Percentiles rank a stretch among this genome's conserved stretches.
These are phyloP conservation scores for Chaenogobius annularis DNA, from an alignment of 2,113 vertebrate species.

Conservation along the genomic window DNA sequence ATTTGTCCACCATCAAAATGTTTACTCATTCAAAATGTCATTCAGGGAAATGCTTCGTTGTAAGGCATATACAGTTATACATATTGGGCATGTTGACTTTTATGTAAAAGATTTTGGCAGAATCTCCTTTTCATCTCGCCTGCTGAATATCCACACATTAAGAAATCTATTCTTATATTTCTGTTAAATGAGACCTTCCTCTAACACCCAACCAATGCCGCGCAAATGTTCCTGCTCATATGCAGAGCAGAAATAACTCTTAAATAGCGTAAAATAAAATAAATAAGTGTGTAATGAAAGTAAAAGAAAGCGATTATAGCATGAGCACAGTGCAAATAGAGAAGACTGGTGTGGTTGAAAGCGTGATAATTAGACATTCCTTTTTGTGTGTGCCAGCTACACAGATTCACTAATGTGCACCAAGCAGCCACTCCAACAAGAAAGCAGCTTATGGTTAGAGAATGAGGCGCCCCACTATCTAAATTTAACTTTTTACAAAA, in stretches of 20 bases:
- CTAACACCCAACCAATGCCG: neutral
- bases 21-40: neutral
- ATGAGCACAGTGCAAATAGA: constrained; percentile 51
- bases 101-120: constrained; percentile 34
- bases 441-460: constrained; percentile 44
- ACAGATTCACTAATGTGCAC: constrained; percentile 62
- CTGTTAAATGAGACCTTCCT: constrained; percentile 41
- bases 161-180: constrained; percentile 21
- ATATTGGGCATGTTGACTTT: constrained; percentile 1
- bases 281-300: constrained; percentile 53
- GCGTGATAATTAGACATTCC: constrained; percentile 73
- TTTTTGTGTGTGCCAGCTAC: constrained; percentile 68
- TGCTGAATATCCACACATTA: constrained; percentile 24
- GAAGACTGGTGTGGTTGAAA: constrained; percentile 57
- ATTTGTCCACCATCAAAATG: constrained; percentile 15
- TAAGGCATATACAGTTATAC: neutral
- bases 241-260: constrained; percentile 46
- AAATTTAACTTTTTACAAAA: constrained; percentile 61
- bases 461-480: constrained; percentile 36
- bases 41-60: neutral
- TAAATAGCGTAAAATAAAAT: constrained; percentile 62
- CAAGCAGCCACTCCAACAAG: constrained; percentile 41
- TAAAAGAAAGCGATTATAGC: constrained; percentile 62
- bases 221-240: constrained; percentile 20
- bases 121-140: constrained; percentile 31